phyloP scores from a whole-genome alignment of 1,140 invertebrate genomes.

The Lanistes nyassanus region DNA sequence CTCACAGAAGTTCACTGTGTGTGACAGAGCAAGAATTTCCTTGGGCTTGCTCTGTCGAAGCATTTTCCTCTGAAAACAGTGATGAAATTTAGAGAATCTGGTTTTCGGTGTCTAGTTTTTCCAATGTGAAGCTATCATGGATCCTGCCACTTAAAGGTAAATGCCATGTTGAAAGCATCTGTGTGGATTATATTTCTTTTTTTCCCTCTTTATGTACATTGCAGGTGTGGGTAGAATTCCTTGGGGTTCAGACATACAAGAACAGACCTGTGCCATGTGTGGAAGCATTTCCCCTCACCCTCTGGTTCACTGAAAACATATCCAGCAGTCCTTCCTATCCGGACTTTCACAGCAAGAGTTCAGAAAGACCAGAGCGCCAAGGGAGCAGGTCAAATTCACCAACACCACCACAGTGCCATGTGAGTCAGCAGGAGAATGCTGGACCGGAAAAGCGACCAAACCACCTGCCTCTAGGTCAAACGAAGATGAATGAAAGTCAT shows the following conservation, averaged over 20 bases:
- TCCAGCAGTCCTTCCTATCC: no score
- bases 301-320: constrained; percentile 73
- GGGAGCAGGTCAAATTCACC: constrained; percentile 21
- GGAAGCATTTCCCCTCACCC: constrained; percentile 87
- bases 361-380: background rate
- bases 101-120: no score
- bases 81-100: no score
- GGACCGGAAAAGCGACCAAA: background rate
- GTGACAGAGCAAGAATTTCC: no score
- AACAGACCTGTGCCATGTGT: constrained; percentile 83
- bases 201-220: constrained; percentile 72
- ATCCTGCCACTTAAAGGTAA: no score
- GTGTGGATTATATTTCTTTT: no score
- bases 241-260: constrained; percentile 75
- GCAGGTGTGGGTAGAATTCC: constrained; percentile 94
- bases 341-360: no score
- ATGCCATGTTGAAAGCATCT: no score
- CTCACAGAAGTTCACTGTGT: no score
- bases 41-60: no score
- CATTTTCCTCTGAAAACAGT: no score
- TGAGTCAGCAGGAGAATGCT: background rate
- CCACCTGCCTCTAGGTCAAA: background rate
- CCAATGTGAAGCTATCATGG: no score
- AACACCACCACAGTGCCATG: background rate
- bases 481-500: background rate